Evolutionary conservation across 2,797 vertebrate genomes (phyloP), one percentile per base, ranked within the genome.

Genomic region (Xiphophorus birchmanni): DNA sequence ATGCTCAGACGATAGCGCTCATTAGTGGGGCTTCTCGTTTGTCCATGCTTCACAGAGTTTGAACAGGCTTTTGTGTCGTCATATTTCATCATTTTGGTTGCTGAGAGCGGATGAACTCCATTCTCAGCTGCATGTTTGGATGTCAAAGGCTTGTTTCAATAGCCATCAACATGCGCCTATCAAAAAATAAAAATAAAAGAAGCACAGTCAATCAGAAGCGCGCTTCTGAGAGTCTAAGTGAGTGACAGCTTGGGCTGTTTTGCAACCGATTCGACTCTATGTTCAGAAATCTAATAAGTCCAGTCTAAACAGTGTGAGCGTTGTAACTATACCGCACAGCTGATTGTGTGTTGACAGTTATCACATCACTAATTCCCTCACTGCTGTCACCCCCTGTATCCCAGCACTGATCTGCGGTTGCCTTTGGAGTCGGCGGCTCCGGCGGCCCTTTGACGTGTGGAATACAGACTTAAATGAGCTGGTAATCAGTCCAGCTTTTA

Each of bases 281-380:
- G 90, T 85, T 91, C 87, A 79, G 87, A 89, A 89, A 90, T 88
- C 87, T 91, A 89, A 88, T 93, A 92, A 92, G 75, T 90, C 89
- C 85, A 88, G 86, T 80, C 82, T 76, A 93, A 94, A 93, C 87
- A 92, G 78, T 63, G 75, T 77, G 81, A 92, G 83, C 86, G 83
- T 82, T 92, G 89, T 89, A 86, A 89, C 21, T 47, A 88, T 86
- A 85, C 69, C 1, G 73, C 81, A 48, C 74, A 23, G 84, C 82
- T 82, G 88, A 88, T 87, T 85, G 75, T 87, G 86, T 93, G 90
- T 93, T 91, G 92, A 93, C 91, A 89, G 81, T 87, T 84, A 89
- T 90, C 88, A 76, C 80, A 80, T 80, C 3, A 32, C 73, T 88
- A 90, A 92, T 86, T 90, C 91, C 86, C 82, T 40, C 44, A 58